A percentile compares a stretch with the other conserved stretches of the same genome.
These are phyloP conservation scores for Epinephelus moara DNA, from an alignment of 2,113 vertebrate genomes.

Conservation along the genomic window DNA sequence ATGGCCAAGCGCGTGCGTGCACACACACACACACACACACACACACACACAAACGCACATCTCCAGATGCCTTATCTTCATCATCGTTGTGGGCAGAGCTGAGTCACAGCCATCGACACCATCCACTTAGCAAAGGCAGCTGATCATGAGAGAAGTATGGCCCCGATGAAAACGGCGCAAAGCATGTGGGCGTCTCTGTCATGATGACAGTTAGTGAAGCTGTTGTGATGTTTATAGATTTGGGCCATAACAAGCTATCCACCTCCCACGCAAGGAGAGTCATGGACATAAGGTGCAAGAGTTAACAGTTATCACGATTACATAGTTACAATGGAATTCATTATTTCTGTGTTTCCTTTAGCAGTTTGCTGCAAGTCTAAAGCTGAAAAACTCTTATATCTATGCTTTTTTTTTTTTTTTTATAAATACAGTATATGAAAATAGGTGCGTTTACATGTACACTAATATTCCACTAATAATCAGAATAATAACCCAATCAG, in stretches of 20 bases:
- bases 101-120: constrained; percentile 78
- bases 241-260: constrained; percentile 10
- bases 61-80: constrained; percentile 79
- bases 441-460: too few species aligned
- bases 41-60: not conserved
- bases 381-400: not conserved
- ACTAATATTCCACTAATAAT: too few species aligned
- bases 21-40: constrained; percentile 17
- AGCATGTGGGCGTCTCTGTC: constrained; percentile 63
- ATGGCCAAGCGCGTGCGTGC: constrained; percentile 14
- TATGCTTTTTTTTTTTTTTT: not conserved
- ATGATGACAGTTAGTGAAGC: constrained; percentile 56
- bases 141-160: constrained; percentile 73
- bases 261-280: constrained; percentile 34
- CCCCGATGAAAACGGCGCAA: constrained; percentile 64
- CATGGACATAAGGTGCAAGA: not conserved
- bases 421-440: not conserved
- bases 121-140: constrained; percentile 77
- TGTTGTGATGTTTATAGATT: constrained; percentile 50
- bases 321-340: not conserved
- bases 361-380: not conserved
- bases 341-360: not conserved
- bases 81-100: constrained; percentile 71
- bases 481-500: too few species aligned
- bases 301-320: not conserved